phyloP scores from a whole-genome alignment of 2,797 vertebrate genomes.

The Philypnodon macrostomus region DNA sequence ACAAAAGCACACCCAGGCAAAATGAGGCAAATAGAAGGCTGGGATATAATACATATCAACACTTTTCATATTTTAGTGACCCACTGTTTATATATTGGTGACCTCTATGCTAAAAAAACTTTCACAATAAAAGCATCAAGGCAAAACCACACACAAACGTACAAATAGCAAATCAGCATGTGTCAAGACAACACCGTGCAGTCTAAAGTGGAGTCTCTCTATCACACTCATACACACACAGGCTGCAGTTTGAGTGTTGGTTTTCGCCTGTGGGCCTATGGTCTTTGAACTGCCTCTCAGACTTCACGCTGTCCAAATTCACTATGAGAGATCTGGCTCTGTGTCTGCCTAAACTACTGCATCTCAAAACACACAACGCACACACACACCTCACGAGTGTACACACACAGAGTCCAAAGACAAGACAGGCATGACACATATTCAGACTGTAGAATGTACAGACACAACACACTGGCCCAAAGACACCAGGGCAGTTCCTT shows the following conservation, averaged over 20 bases:
- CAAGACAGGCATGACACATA: conserved; percentile 21
- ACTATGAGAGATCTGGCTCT: conserved; percentile 69
- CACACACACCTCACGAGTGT: conserved; percentile 35
- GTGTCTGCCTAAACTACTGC: conserved; percentile 66
- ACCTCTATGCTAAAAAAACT: conserved; percentile 51
- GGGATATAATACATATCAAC: too few relatives aligned
- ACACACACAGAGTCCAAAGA: conserved; percentile 24
- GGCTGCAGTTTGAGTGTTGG: conserved; percentile 54
- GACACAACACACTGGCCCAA: too few relatives aligned
- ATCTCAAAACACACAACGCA: conserved; percentile 60
- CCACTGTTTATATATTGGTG: too few relatives aligned
- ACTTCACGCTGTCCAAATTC: conserved; percentile 74
- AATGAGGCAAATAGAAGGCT: too few relatives aligned
- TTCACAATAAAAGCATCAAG: conserved; percentile 58
- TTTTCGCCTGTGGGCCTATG: conserved; percentile 75
- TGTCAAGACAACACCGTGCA: conserved; percentile 41
- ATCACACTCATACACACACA: conserved; percentile 20
- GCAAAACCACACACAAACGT: conserved; percentile 31
- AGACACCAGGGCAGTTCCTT: too few relatives aligned
- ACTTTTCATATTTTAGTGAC: too few relatives aligned
- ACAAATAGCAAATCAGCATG: conserved; percentile 50
- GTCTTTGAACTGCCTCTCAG: conserved; percentile 77
- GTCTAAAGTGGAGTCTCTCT: too few relatives aligned
- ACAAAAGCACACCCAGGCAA: conserved; percentile 46
- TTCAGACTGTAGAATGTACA: too few relatives aligned